These are phyloP conservation scores for Eristalis pertinax DNA, from an alignment of 2,888 invertebrate genomes.

Conservation along the genomic window DNA sequence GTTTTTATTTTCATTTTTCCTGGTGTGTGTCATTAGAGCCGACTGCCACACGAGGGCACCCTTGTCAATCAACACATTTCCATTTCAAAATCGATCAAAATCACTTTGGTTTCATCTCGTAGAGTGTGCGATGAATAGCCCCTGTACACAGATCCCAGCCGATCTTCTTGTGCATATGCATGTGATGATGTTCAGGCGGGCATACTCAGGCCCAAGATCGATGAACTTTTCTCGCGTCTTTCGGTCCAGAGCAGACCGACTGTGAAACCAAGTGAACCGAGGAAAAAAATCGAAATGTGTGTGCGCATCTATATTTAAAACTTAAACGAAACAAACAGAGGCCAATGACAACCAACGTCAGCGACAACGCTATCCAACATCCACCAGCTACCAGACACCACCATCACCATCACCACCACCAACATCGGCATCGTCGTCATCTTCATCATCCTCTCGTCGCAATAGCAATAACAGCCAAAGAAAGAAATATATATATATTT, in stretches of 20 bases:
- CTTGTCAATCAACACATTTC: conserved; percentile 69
- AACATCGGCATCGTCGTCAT: conserved; percentile 48
- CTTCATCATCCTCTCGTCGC: conserved; percentile 36
- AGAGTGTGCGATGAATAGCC: not conserved
- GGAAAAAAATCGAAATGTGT: conserved; percentile 51
- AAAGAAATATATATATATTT: conserved; percentile 26
- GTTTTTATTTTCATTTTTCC: conserved; percentile 40
- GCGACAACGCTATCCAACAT: conserved; percentile 59
- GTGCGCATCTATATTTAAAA: conserved; percentile 67
- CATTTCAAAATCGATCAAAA: conserved; percentile 70
- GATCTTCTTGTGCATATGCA: not conserved
- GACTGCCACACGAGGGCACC: conserved; percentile 39
- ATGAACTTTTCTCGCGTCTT: conserved; percentile 63
- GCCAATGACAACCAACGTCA: conserved; percentile 71
- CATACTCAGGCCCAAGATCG: conserved; percentile 50
- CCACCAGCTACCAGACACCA: conserved; percentile 25
- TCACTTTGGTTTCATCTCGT: conserved; percentile 27
- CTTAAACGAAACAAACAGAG: conserved; percentile 70
- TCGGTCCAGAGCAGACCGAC: conserved; percentile 25
- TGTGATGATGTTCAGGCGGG: not conserved
- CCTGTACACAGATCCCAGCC: not conserved
- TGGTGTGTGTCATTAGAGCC: conserved; percentile 54
- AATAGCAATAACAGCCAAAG: conserved; percentile 52
- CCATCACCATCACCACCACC: conserved; percentile 36
- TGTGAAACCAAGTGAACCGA: conserved; percentile 60